Base-by-base conservation (phyloP, 2,113 vertebrate species). In the Cariama cristata region DNA sequence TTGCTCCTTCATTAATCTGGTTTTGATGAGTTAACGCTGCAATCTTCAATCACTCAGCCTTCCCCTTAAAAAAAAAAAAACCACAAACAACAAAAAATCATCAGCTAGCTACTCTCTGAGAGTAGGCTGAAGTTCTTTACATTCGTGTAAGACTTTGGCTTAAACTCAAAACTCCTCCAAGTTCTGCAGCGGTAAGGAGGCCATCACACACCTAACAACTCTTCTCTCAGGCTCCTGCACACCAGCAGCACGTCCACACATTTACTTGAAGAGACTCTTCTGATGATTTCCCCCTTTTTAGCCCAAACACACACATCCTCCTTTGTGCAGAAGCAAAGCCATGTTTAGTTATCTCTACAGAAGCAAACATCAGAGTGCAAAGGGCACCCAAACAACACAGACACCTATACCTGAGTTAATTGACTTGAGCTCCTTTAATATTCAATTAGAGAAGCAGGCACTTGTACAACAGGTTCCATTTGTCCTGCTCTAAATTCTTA, bases 341-440 rank as follows among this genome's bases (percentile, higher is more conserved):
- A 2, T 0, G 3, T 19, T 52, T 16, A 45, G 30, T 52, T 49
- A 28, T 10, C 52, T 21, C 71, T 42, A 10, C 35, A 50, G 26
- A 85, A 66, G 50, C 66, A 82, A 95, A 68, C 44, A 44, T 0
- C 30, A 50, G 90, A 56, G 85, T 7, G 40, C 90, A 77, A 84
- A 93, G 84, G 66, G 67, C 94, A 64, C 69, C 56, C 18, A 6
- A 26, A 59, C 50, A 88, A 63, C 66, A 38, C 53, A 72, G 80
- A 52, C 32, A 42, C 28, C 35, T 50, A 5, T 1, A 71, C 27
- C n/a, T 6, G 63, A 62, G 47, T 28, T 62, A 50, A 27, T 4
- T 24, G 47, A 47, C 14, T 8, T 15, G 45, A 73, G 38, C 16
- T 32, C 26, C 58, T 82, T 47, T 15, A 35, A 18, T 24, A 20